phyloP scores from a whole-genome alignment of 2,888 invertebrate species.

The Pherbina coryleti region DNA sequence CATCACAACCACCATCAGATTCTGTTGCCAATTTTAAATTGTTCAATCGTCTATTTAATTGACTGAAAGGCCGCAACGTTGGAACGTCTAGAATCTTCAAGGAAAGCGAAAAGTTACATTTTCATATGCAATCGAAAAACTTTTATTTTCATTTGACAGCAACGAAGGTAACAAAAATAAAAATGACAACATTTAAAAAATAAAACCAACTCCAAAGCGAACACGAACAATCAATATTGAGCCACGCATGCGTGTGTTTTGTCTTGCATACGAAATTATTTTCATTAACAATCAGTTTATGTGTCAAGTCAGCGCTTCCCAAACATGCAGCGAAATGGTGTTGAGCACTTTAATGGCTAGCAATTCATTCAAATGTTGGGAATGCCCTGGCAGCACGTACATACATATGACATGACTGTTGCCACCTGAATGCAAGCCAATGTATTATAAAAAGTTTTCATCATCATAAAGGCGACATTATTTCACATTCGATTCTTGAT shows the following conservation, averaged over 20 bases:
- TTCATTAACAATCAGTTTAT: background rate
- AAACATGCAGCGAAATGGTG: background rate
- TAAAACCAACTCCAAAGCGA: conserved; percentile 2
- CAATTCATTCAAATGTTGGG: background rate
- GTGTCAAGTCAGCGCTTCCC: conserved; percentile 4
- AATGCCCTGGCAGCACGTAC: background rate
- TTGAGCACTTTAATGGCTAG: too few species aligned
- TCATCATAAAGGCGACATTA: conserved; percentile 51
- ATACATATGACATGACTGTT: too few species aligned
- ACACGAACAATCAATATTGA: conserved; percentile 8
- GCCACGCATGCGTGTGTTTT: conserved; percentile 23
- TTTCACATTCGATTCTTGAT: conserved; percentile 49
- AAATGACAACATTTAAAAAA: conserved; percentile 42
- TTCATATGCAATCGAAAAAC: conserved; percentile 31
- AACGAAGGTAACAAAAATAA: conserved; percentile 27
- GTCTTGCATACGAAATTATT: conserved; percentile 35
- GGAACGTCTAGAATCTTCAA: conserved; percentile 38
- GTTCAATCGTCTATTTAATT: background rate
- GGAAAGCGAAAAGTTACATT: conserved; percentile 31
- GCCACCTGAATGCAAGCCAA: background rate
- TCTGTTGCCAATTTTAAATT: conserved; percentile 48
- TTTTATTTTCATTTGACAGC: conserved; percentile 56
- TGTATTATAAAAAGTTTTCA: conserved; percentile 56
- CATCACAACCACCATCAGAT: conserved; percentile 24
- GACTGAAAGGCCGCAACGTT: conserved; percentile 37